Conservation (phyloP, 2,888 invertebrate genomes). For the Liodrosophila aerea region DNA sequence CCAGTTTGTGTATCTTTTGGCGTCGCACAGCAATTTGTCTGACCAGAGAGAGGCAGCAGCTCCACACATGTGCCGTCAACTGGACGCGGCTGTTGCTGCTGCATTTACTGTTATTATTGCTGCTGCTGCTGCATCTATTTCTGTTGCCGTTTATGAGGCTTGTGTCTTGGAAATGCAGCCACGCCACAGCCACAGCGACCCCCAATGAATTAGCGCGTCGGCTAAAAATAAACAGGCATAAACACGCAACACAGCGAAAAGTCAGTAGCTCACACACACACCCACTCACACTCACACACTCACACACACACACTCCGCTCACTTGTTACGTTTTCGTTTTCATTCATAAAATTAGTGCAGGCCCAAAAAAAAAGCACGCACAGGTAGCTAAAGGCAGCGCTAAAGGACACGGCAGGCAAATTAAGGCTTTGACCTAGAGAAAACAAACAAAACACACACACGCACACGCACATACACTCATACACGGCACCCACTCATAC, state of each 20-base stretch:
- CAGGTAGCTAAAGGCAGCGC: constrained; percentile 47
- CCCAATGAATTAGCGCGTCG: constrained; percentile 61
- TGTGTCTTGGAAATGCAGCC: constrained; percentile 13
- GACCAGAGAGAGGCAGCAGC: constrained; percentile 30
- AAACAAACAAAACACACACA: constrained; percentile 57
- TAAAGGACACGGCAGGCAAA: constrained; percentile 64
- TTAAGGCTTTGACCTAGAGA: constrained; percentile 78
- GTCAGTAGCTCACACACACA: constrained; percentile 34
- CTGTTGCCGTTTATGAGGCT: constrained; percentile 56
- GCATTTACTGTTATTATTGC: background rate
- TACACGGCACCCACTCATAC: constrained; percentile 14
- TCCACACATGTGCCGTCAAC: constrained; percentile 66
- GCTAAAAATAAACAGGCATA: constrained; percentile 31
- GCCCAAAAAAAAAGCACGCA: constrained; percentile 46
- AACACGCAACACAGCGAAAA: constrained; percentile 12
- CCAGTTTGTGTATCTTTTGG: constrained; percentile 53
- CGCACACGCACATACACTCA: constrained; percentile 23
- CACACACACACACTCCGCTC: constrained; percentile 16
- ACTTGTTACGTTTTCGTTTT: constrained; percentile 41
- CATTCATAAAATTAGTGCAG: constrained; percentile 62
- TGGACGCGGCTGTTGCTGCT: constrained; percentile 41
- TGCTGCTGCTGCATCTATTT: constrained; percentile 55
- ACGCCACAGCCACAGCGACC: constrained; percentile 39
- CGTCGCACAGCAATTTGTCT: constrained; percentile 59
- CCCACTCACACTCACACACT: constrained; percentile 12